Evolutionary conservation across 2,797 vertebrate genomes (phyloP).

Genomic region (Hirundo rustica): DNA sequence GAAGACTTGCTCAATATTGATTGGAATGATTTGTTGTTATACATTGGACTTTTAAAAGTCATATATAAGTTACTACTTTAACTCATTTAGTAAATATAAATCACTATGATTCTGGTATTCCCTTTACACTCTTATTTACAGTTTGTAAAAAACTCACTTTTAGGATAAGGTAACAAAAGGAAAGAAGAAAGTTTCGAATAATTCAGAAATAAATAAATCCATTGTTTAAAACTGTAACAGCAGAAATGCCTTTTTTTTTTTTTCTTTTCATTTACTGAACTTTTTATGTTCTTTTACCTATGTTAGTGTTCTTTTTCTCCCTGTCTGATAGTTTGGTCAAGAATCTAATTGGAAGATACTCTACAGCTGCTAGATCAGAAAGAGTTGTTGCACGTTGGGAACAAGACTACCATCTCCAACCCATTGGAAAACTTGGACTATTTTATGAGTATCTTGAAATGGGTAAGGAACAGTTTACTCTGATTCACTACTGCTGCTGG

Average conservation of each 20-base stretch:
- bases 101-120: not conserved
- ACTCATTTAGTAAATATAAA: not conserved
- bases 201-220: not conserved
- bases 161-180: not conserved
- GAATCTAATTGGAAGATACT: slow-evolving; percentile 84
- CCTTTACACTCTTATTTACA: not conserved
- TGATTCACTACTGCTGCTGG: not conserved
- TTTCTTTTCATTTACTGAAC: not conserved
- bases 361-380: slow-evolving; percentile 72
- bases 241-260: not conserved
- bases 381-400: slow-evolving; percentile 88
- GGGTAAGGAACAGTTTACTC: slow-evolving; percentile 79
- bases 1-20: not conserved
- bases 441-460: slow-evolving; percentile 97
- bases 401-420: slow-evolving; percentile 89
- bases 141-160: not conserved
- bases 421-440: slow-evolving; percentile 84
- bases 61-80: not conserved
- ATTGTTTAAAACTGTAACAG: not conserved
- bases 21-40: not conserved
- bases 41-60: not conserved
- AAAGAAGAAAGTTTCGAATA: not conserved
- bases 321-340: slow-evolving; percentile 86
- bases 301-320: slow-evolving; percentile 30
- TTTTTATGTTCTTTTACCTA: not conserved